A percentile compares a stretch with the other conserved stretches of the same genome.
phyloP scores from a whole-genome alignment of 1,140 invertebrate genomes.

The Mylabris phalerata region DNA sequence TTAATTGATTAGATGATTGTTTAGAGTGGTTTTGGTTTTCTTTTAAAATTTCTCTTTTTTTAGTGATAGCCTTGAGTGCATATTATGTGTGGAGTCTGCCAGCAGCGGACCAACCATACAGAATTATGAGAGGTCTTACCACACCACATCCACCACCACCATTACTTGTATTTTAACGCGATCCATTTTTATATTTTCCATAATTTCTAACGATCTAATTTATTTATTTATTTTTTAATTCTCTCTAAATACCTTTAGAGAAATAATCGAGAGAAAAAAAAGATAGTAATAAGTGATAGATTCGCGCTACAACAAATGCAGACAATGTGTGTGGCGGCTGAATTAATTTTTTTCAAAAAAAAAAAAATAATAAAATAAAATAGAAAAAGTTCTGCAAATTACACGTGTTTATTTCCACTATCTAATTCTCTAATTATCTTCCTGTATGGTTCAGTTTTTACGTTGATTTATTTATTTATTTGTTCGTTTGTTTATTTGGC shows the following conservation, averaged over 20 bases:
- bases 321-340: slow-evolving; percentile 45
- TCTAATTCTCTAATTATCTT: not conserved
- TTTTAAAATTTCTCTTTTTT: slow-evolving; percentile 23
- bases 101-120: slow-evolving; percentile 40
- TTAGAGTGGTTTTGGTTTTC: slow-evolving; percentile 7
- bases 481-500: slow-evolving; percentile 33
- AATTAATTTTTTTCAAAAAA: not conserved
- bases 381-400: not conserved
- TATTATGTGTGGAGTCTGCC: slow-evolving; percentile 40
- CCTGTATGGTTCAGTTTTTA: slow-evolving; percentile 31
- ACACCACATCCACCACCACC: slow-evolving; percentile 14
- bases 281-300: slow-evolving; percentile 2
- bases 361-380: too few species aligned
- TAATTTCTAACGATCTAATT: too few species aligned
- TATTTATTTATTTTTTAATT: slow-evolving; percentile 10
- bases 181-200: not conserved
- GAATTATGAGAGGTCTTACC: slow-evolving; percentile 31
- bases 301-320: slow-evolving; percentile 38
- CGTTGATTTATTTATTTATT: slow-evolving; percentile 15
- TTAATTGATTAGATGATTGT: too few species aligned
- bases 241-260: slow-evolving; percentile 8
- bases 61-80: slow-evolving; percentile 41
- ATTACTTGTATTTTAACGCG: not conserved
- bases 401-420: not conserved
- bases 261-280: not conserved